These are phyloP conservation scores for Euplagia quadripunctaria DNA, from an alignment of 2,888 invertebrate species.

Conservation along the genomic window DNA sequence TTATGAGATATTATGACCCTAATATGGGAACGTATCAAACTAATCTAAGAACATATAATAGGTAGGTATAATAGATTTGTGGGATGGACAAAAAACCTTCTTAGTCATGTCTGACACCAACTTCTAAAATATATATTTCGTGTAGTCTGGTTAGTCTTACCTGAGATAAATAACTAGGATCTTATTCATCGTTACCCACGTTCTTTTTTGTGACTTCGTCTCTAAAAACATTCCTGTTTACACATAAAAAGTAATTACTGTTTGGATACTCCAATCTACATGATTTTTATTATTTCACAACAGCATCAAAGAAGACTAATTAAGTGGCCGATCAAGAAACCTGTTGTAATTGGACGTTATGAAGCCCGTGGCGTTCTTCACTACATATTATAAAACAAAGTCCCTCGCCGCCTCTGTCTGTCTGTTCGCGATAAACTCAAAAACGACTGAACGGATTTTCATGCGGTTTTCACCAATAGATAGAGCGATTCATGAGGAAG, in stretches of 20 bases:
- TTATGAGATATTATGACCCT: too few relatives aligned
- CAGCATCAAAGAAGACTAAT: background rate
- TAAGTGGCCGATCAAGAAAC: background rate
- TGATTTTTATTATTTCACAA: background rate
- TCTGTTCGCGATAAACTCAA: too few relatives aligned
- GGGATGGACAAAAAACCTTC: background rate
- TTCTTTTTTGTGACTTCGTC: background rate
- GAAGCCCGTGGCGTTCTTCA: background rate
- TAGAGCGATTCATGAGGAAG: too few relatives aligned
- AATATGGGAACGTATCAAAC: background rate
- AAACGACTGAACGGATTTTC: too few relatives aligned
- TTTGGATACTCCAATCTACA: background rate
- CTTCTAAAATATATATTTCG: background rate
- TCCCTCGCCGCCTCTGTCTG: too few relatives aligned
- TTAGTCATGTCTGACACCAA: background rate
- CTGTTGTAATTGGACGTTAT: background rate
- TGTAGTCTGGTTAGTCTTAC: background rate
- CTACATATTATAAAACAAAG: background rate
- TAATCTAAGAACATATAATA: background rate
- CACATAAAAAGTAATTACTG: conserved; percentile 3
- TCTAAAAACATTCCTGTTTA: background rate
- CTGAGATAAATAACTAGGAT: background rate
- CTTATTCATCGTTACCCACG: conserved; percentile 3
- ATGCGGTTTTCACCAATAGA: too few relatives aligned
- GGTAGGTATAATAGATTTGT: background rate